Base-by-base conservation (phyloP, 2,113 vertebrate genomes). In the Grantiella picta region DNA sequence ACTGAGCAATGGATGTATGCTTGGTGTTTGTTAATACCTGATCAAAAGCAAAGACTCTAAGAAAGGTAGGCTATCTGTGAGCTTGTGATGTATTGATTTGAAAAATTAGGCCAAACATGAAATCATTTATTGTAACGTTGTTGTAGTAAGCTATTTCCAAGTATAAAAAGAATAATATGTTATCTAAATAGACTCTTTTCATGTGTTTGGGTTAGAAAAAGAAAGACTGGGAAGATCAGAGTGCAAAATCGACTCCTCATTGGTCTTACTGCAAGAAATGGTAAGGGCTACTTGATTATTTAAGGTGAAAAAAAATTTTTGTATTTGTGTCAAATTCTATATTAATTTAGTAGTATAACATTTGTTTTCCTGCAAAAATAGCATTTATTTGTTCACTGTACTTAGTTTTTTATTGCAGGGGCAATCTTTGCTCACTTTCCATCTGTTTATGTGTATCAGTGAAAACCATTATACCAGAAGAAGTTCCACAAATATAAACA, bases 221-320 rank as follows among this genome's bases (percentile, higher is more conserved):
- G 78, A 97, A 95, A 97, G 71, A 69, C 85, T 97, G 56, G 56
- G 40, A 95, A 97, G 82, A 97, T 97, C 53, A 95, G 90, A 87
- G 87, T 86, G 59, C 87, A 98, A 92, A 97, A 95, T 88, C 91
- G 96, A 89, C 33, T 96, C 56, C 80, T 98, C 23, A 69, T 93
- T 83, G 54, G 68, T 68, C 29, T 98, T 75, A 96, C 80, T 52
- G 45, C 65, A 77, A 97, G 98, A 97, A 96, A 76, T 84, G 96
- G 19, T 78, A 94, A 95, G 94, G 97, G 9, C 10, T 84, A 31
- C 6, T 72, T 61, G 57, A 17, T 33, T 49, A 69, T 72, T 89
- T 59, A 73, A 82, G 15, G 54, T 38, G 12, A 8, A 80, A 79
- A 54, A 29, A 11, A 0, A 1, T 40, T 33, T 22, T 36, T 77